Conservation (phyloP, 2,113 vertebrate genomes). For the Lepisosteus osseus region DNA sequence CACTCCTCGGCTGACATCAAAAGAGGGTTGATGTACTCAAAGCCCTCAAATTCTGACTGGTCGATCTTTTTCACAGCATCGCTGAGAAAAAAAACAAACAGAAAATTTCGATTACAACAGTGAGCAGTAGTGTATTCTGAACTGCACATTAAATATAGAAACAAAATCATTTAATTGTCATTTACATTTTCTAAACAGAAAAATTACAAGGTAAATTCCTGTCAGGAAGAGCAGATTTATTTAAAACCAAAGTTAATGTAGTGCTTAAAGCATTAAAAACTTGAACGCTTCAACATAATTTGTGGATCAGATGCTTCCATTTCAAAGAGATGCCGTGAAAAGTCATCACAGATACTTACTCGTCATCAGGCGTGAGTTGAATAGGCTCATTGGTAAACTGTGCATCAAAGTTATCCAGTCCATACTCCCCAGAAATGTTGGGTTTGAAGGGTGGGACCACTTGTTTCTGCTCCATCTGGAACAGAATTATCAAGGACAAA, state of each 20-base stretch:
- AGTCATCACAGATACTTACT: constrained; percentile 74
- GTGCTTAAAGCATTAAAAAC: not conserved
- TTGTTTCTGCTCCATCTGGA: constrained; percentile 97
- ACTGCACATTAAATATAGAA: too few species aligned
- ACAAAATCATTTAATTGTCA: too few species aligned
- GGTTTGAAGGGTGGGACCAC: constrained; percentile 98
- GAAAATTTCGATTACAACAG: too few species aligned
- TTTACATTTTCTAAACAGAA: not conserved
- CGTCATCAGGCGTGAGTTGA: constrained; percentile 95
- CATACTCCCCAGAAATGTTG: constrained; percentile 97
- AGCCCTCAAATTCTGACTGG: constrained; percentile 98
- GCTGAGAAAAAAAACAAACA: constrained; percentile 54
- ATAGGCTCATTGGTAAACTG: constrained; percentile 98
- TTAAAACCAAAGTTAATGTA: not conserved
- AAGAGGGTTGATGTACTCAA: constrained; percentile 98
- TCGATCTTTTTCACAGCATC: constrained; percentile 97
- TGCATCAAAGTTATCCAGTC: constrained; percentile 96
- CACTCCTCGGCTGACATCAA: constrained; percentile 98
- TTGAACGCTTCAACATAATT: too few species aligned
- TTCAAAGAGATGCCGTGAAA: too few species aligned
- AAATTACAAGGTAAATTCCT: not conserved
- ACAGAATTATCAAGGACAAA: constrained; percentile 25
- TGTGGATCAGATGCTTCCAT: too few species aligned
- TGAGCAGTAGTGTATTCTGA: too few species aligned
- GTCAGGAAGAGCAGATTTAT: not conserved